phyloP scores from a whole-genome alignment of 2,797 vertebrate genomes.

The Rousettus madagascariensis region DNA sequence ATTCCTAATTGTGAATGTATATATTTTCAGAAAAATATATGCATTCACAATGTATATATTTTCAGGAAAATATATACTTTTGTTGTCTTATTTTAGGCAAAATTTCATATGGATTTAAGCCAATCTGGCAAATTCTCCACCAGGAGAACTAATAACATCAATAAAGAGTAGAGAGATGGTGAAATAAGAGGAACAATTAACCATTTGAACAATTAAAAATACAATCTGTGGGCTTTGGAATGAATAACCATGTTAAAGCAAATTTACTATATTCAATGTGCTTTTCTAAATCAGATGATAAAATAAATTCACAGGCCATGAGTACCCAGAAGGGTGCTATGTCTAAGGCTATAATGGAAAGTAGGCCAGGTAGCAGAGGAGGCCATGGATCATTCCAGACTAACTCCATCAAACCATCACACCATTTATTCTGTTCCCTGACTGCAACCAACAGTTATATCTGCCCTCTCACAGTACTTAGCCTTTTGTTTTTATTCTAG shows the following conservation, averaged over 20 bases:
- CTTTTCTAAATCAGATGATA: neutral
- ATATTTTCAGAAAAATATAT: neutral
- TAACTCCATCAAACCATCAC: neutral
- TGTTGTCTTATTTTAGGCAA: conserved; percentile 16
- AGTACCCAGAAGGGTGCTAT: neutral
- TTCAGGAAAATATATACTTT: neutral
- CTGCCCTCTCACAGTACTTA: neutral
- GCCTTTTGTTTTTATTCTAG: neutral
- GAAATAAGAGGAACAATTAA: neutral
- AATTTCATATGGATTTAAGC: neutral
- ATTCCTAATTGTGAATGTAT: neutral
- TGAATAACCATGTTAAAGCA: conserved; percentile 30
- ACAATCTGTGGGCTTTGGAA: neutral
- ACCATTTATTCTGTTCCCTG: neutral
- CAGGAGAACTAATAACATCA: neutral
- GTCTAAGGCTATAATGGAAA: neutral
- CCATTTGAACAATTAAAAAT: neutral
- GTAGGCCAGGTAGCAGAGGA: neutral
- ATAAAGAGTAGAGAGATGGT: neutral
- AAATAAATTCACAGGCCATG: neutral
- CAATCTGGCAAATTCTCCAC: neutral
- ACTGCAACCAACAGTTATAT: neutral
- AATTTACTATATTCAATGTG: neutral
- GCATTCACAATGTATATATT: neutral
- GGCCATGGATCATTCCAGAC: neutral